These are phyloP conservation scores for Ellobium chinense DNA, from an alignment of 2,888 invertebrate species.

Conservation along the genomic window DNA sequence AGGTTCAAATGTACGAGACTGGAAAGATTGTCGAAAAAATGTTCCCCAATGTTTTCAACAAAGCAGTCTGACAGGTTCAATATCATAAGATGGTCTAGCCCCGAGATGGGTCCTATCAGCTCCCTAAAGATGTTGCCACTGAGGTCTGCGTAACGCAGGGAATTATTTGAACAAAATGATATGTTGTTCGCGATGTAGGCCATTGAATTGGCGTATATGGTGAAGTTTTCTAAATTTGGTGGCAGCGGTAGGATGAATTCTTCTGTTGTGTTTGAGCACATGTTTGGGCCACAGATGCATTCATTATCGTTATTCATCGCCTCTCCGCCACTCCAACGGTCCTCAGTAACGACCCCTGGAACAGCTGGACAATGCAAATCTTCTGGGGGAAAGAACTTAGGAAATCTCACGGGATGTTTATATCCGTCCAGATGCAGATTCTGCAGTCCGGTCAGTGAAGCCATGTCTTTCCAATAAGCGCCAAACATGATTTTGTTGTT, in stretches of 20 bases:
- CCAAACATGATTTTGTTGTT: constrained; percentile 42
- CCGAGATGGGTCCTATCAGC: constrained; percentile 34
- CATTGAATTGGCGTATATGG: constrained; percentile 27
- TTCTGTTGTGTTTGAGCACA: not conserved
- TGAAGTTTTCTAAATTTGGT: constrained; percentile 21
- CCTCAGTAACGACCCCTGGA: too few species aligned
- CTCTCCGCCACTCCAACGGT: too few species aligned
- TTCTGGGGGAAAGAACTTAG: not conserved
- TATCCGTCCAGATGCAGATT: constrained; percentile 25
- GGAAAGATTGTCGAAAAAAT: constrained; percentile 36
- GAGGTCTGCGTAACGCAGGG: constrained; percentile 18
- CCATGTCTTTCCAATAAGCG: constrained; percentile 41
- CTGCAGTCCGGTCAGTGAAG: constrained; percentile 9
- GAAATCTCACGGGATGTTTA: not conserved
- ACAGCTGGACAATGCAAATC: constrained; percentile 2
- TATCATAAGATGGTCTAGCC: constrained; percentile 25
- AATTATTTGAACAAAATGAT: constrained; percentile 20
- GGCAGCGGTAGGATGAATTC: constrained; percentile 30
- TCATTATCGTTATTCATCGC: too few species aligned
- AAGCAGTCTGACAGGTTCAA: constrained; percentile 23
- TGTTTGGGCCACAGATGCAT: not conserved
- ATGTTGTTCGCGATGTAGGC: constrained; percentile 32
- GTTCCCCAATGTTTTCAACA: not conserved
- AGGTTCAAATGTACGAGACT: constrained; percentile 31
- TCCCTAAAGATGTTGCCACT: constrained; percentile 28